Conservation (phyloP, 2,113 vertebrate species). For the Pandion haliaetus region DNA sequence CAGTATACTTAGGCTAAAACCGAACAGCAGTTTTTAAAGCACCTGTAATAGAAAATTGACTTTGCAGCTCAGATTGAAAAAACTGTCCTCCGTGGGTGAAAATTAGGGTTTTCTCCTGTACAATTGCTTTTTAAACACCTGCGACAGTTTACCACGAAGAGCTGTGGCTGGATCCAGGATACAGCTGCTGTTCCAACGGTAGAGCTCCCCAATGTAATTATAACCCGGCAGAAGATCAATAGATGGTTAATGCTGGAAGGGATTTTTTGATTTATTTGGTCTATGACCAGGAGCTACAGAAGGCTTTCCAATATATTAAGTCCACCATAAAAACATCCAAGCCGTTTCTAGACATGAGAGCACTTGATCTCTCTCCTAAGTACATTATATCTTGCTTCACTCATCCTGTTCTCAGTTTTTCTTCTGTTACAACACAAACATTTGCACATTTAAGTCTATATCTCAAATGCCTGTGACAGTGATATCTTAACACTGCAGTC, state of each 20-base stretch:
- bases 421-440: neutral
- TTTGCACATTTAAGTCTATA: neutral
- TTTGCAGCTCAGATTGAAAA: neutral
- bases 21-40: neutral
- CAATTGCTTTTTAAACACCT: constrained; percentile 4
- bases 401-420: neutral
- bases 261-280: constrained; percentile 43
- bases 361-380: constrained; percentile 19
- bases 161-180: neutral
- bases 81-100: neutral
- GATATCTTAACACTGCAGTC: neutral
- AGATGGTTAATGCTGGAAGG: constrained; percentile 40
- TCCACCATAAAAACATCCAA: neutral
- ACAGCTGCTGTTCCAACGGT: neutral
- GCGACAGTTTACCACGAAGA: neutral
- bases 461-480: neutral
- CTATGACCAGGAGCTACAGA: constrained; percentile 11
- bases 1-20: neutral
- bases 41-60: neutral
- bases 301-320: constrained; percentile 29
- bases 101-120: neutral
- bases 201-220: constrained; percentile 49
- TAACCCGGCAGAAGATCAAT: constrained; percentile 38
- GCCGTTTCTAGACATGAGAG: neutral
- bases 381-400: neutral